Base-by-base conservation (phyloP, 2,888 invertebrate species). In the Pegoplata infirma region DNA sequence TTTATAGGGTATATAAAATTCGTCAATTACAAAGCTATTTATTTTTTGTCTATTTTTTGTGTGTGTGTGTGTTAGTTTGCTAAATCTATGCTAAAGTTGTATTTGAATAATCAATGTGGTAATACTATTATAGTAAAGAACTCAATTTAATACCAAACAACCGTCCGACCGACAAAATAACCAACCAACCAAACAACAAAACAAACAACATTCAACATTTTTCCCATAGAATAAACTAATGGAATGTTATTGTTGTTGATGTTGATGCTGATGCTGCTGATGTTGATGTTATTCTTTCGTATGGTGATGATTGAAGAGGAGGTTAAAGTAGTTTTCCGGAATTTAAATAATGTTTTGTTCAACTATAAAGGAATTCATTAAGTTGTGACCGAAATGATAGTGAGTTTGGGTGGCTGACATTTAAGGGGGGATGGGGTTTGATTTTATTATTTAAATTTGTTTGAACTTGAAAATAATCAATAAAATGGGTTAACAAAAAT, bases 101-200 rank as follows among this genome's bases (percentile, higher is more conserved):
- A 36, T 74, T 59, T 68, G 73, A 73, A 74, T 73, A 73, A 78
- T 74, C 78, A 78, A 64, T 78, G 73, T 64, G 73, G 73, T 69
- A 69, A 78, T 69, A 64, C 56, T 59, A 73, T 74, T 73, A 73
- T 8, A 69, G 58, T 59, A 58, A 73, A 74, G 69, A 74, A 69
- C 58, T 78, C 58, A 73, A 64, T 73, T 73, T 73, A 74, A 74
- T 59, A 58, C 51, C 63, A 67, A 46, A 47, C 61, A 12, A 61
- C 46, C 46, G 53, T 47, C 12, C 53, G 23, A 55, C 47, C 59
- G 16, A 47, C 23, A 14, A 19, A 12, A 5, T 17, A 56, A 66
- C 71, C 19, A 46, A 71, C 28, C 12, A 56, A 66, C 19, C 12
- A 19, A 58, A 51, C 55, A 63, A 61, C 58, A 23, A 63, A 49